Evolutionary conservation across 64 coral and sea anemone genomes (phyloP).

Genomic region (Actinia equina): DNA sequence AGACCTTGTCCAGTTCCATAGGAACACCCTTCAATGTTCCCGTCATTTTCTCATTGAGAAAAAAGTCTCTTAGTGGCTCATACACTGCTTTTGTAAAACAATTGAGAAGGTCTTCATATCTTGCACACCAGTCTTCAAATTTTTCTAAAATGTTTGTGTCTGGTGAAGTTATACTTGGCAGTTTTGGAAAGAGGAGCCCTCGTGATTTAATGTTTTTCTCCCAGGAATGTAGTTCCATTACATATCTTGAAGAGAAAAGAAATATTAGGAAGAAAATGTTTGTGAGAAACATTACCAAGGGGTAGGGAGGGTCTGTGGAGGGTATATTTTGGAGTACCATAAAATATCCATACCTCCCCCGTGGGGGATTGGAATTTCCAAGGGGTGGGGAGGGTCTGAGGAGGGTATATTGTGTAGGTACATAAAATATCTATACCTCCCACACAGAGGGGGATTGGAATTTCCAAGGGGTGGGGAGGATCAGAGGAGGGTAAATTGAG

Average conservation of each 20-base stretch:
- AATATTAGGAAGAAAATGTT: no score
- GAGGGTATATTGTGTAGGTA: no score
- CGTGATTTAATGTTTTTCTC: slow-evolving; percentile 63
- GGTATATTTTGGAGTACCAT: no score
- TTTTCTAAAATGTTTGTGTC: slow-evolving; percentile 65
- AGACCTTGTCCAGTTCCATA: slow-evolving; percentile 64
- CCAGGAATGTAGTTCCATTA: slow-evolving; percentile 76
- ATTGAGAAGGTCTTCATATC: slow-evolving; percentile 48
- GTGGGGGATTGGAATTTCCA: no score
- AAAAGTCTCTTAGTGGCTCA: slow-evolving; percentile 77
- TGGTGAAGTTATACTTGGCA: slow-evolving; percentile 36
- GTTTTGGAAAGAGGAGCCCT: slow-evolving; percentile 55
- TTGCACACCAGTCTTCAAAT: slow-evolving; percentile 77
- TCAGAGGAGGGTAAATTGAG: no score
- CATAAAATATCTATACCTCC: no score
- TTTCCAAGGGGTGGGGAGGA: no score
- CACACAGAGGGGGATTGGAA: no score
- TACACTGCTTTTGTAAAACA: slow-evolving; percentile 63
- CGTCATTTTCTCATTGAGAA: slow-evolving; percentile 37
- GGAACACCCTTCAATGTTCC: slow-evolving; percentile 48
- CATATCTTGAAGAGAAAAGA: slow-evolving; percentile 43
- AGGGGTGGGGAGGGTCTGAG: no score
- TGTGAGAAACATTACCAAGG: neutral
- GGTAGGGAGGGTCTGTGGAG: no score
- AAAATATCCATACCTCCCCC: no score